Conservation (phyloP, 1,140 invertebrate genomes). For the Drosophila kurseongensis region DNA sequence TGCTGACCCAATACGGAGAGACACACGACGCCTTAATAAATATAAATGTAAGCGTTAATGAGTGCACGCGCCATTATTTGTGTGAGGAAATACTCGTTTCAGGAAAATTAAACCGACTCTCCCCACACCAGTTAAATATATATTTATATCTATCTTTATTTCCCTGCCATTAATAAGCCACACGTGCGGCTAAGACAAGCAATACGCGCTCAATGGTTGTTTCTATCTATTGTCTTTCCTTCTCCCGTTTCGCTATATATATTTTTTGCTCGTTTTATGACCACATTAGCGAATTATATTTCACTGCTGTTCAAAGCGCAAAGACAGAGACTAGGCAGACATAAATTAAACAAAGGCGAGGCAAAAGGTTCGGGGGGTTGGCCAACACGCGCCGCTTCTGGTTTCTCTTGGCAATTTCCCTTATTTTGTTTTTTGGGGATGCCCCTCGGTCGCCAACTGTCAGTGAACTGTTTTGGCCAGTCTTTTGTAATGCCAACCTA, state of each 20-base stretch:
- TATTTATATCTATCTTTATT: conserved; percentile 4
- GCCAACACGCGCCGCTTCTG: conserved; percentile 60
- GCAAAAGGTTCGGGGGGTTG: conserved; percentile 9
- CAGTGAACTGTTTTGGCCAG: conserved; percentile 37
- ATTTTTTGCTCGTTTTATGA: conserved; percentile 62
- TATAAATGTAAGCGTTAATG: conserved; percentile 56
- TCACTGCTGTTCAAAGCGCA: conserved; percentile 51
- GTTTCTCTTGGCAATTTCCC: conserved; percentile 18
- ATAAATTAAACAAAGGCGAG: conserved; percentile 63
- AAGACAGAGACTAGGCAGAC: conserved; percentile 52
- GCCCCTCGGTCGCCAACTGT: conserved; percentile 14
- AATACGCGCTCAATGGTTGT: conserved; percentile 17
- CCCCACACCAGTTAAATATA: not conserved
- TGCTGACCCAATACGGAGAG: conserved; percentile 73
- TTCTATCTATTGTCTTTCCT: conserved; percentile 40
- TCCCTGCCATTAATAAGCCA: conserved; percentile 35
- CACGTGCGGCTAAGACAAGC: conserved; percentile 61
- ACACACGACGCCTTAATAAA: conserved; percentile 56
- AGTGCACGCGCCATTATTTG: conserved; percentile 63
- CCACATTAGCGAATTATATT: conserved; percentile 78
- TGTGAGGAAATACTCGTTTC: conserved; percentile 31
- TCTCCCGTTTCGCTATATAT: conserved; percentile 31
- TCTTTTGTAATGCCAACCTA: conserved; percentile 7
- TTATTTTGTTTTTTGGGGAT: conserved; percentile 12
- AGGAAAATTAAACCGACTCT: conserved; percentile 31